phyloP scores from a whole-genome alignment of 2,888 invertebrate genomes.

The Drosophila lacicola region DNA sequence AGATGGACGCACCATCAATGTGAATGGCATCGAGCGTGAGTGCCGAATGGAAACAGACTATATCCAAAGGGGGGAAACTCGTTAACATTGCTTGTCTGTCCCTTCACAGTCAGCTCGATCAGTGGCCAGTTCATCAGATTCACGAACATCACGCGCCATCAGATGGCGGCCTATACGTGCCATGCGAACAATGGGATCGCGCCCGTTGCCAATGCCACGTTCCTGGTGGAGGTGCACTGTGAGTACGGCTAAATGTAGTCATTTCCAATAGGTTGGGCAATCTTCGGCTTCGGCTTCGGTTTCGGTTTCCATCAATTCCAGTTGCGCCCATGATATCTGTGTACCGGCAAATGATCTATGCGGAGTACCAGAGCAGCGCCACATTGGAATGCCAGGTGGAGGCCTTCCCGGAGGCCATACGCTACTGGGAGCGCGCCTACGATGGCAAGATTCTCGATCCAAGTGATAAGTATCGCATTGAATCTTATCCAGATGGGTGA shows the following conservation, averaged over 20 bases:
- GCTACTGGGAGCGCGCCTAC: conserved; percentile 92
- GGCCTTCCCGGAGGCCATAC: conserved; percentile 93
- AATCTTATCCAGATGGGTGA: conserved; percentile 86
- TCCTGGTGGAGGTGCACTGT: conserved; percentile 96
- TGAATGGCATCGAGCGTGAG: conserved; percentile 89
- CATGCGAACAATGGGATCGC: conserved; percentile 94
- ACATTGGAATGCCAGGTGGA: conserved; percentile 94
- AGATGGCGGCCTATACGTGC: conserved; percentile 91
- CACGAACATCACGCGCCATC: conserved; percentile 89
- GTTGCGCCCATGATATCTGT: conserved; percentile 94
- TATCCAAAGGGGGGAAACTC: too few species aligned
- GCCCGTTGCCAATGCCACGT: conserved; percentile 92
- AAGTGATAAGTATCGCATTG: conserved; percentile 88
- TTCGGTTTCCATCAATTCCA: conserved; percentile 75
- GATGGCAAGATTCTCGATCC: conserved; percentile 91
- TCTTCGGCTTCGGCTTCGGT: too few species aligned
- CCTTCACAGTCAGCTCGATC: conserved; percentile 88
- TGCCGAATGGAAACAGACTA: conserved; percentile 16
- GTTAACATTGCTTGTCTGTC: not conserved
- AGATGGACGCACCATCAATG: conserved; percentile 88
- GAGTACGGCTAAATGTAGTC: conserved; percentile 85
- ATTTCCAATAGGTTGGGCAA: too few species aligned
- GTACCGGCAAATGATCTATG: conserved; percentile 90
- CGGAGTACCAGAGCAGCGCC: conserved; percentile 89
- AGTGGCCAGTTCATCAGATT: conserved; percentile 92